These are phyloP conservation scores for Dryadula phaetusa DNA, from an alignment of 2,888 invertebrate genomes.

Conservation along the genomic window DNA sequence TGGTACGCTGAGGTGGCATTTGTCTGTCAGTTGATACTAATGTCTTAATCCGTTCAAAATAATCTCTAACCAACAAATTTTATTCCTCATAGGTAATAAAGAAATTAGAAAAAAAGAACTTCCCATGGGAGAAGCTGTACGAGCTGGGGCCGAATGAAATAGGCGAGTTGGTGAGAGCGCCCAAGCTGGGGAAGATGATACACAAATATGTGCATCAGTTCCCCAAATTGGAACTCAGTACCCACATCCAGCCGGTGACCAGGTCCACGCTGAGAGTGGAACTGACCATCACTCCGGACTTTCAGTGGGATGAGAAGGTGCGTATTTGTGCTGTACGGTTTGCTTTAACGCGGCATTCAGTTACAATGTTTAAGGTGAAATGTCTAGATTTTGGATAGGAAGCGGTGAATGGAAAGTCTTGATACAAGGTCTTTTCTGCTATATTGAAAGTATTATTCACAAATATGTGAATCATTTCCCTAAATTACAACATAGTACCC, in stretches of 20 bases:
- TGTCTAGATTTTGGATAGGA: too few species aligned
- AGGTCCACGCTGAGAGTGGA: slow-evolving; percentile 96
- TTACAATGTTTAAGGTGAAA: too few species aligned
- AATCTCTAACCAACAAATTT: too few species aligned
- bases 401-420: too few species aligned
- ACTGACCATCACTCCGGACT: slow-evolving; percentile 98
- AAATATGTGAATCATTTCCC: too few species aligned
- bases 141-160: slow-evolving; percentile 99
- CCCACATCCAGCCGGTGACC: slow-evolving; percentile 99
- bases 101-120: slow-evolving; percentile 98
- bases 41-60: too few species aligned
- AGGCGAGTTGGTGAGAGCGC: slow-evolving; percentile 94
- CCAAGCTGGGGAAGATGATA: slow-evolving; percentile 96
- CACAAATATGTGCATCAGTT: slow-evolving; percentile 98
- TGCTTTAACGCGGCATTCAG: neutral
- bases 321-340: slow-evolving; percentile 56
- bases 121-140: slow-evolving; percentile 96
- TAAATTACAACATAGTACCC: too few species aligned
- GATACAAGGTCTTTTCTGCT: too few species aligned
- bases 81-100: slow-evolving; percentile 86
- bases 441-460: too few species aligned
- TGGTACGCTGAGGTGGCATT: too few species aligned
- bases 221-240: slow-evolving; percentile 97
- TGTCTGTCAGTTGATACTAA: too few species aligned
- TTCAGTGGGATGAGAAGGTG: slow-evolving; percentile 99